Base-by-base conservation (phyloP, 2,797 vertebrate genomes). In the Sebastolobus alascanus region DNA sequence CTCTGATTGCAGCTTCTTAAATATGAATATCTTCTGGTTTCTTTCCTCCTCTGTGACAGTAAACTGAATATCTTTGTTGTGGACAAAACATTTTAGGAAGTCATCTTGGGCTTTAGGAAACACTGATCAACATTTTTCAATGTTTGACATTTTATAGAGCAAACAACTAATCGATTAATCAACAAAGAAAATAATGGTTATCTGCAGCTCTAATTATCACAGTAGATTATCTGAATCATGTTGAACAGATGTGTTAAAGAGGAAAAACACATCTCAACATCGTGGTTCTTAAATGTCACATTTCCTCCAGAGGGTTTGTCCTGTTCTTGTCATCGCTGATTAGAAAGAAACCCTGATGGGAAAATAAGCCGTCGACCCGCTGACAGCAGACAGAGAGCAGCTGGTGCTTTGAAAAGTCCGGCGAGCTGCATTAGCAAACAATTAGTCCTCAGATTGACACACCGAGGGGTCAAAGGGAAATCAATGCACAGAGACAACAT, bases 361-460 rank as follows among this genome's bases (percentile, higher is more conserved):
- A 74, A 68, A 82, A 77, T 31, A 59, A 77, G 66, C 2, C 2
- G 1, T 8, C 1, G 1, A 22, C 31, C n/a, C 13, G 68, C n/a
- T 16, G 75, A 43, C 40, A 82, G 63, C 56, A 55, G 2, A 70
- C 16, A 35, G 35, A 69, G 29, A 50, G 27, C 6, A 52, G 38
- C 14, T 3, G 3, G 40, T 56, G 54, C 64, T 80, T 59, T 69
- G 40, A 77, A 59, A 78, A 73, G 22, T 55, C 29, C 52, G 52
- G 2, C 2, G 6, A 2, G 33, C 40, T 1, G 13, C n/a, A 68
- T 69, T 58, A 29, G 60, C 25, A 73, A 73, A 79, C 68, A 76
- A 66, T 84, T 75, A 73, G 22, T 37, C 35, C 63, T 69, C 56
- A 69, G 50, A 79, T 16, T 73, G 67, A 65, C 60, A 38, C 40